Percentiles rank a stretch among this genome's conserved stretches.
These are phyloP conservation scores for Calameuta filiformis DNA, from an alignment of 2,888 invertebrate species.

Conservation along the genomic window DNA sequence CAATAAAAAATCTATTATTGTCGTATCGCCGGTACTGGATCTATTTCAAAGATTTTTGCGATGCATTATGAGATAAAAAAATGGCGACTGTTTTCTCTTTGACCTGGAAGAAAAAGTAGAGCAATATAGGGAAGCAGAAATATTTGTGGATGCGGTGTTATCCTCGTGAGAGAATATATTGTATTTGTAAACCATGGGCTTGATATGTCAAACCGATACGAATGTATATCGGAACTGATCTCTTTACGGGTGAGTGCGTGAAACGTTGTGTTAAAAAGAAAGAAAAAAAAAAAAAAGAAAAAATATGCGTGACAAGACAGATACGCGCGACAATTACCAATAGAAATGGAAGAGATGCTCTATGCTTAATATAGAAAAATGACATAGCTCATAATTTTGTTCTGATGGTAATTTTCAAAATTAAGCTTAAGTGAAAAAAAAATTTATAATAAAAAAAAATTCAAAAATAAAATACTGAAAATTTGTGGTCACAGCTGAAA, in stretches of 20 bases:
- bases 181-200: slow-evolving; percentile 1
- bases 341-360: not conserved
- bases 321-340: not conserved
- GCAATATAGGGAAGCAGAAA: not conserved
- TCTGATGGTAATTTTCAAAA: not conserved
- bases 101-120: not conserved
- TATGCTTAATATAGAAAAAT: not conserved
- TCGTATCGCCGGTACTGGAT: not conserved
- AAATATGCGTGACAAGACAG: not conserved
- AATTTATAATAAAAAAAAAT: not conserved
- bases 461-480: not conserved
- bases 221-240: not conserved
- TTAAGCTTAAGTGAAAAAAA: not conserved
- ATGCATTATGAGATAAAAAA: not conserved
- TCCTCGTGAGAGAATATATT: slow-evolving; percentile 1
- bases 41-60: not conserved
- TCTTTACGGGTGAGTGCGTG: not conserved
- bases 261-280: not conserved
- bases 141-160: not conserved
- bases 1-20: not conserved
- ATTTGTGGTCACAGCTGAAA: not conserved
- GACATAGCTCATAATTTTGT: not conserved
- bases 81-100: not conserved
- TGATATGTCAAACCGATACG: slow-evolving; percentile 1
- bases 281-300: not conserved